Percentiles rank a stretch among this genome's conserved stretches.
These are phyloP conservation scores for Andrena fulva DNA, from an alignment of 2,888 invertebrate species.

Conservation along the genomic window DNA sequence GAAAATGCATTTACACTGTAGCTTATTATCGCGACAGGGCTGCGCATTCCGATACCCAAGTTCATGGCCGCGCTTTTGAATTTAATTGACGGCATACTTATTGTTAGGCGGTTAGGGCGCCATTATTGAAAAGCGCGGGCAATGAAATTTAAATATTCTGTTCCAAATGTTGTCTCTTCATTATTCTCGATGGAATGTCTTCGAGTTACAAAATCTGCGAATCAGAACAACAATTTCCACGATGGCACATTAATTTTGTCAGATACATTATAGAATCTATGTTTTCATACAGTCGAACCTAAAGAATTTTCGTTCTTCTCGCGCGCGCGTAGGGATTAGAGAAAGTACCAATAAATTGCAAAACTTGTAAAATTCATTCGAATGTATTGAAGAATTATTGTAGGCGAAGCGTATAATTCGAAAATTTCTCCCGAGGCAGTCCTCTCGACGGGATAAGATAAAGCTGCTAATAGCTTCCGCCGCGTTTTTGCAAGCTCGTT, in stretches of 20 bases:
- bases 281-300: not conserved
- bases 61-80: not conserved
- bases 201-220: no score
- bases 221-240: no score
- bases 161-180: not conserved
- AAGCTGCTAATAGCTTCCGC: slow-evolving; percentile 7
- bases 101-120: slow-evolving; percentile 2
- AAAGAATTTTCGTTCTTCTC: not conserved
- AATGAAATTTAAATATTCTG: slow-evolving; percentile 2
- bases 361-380: not conserved
- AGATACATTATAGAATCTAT: not conserved
- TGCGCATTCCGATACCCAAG: not conserved
- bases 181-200: not conserved
- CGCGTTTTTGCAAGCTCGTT: not conserved
- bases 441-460: not conserved
- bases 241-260: not conserved
- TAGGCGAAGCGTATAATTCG: not conserved
- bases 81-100: not conserved
- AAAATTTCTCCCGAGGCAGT: not conserved
- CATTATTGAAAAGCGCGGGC: slow-evolving; percentile 37
- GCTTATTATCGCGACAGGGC: not conserved
- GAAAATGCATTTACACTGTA: not conserved
- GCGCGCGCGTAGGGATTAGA: not conserved
- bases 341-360: not conserved
- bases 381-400: not conserved